phyloP scores from a whole-genome alignment of 37 sponge, comb jelly and placozoan species.

The Chondrilla cf. caribensis region DNA sequence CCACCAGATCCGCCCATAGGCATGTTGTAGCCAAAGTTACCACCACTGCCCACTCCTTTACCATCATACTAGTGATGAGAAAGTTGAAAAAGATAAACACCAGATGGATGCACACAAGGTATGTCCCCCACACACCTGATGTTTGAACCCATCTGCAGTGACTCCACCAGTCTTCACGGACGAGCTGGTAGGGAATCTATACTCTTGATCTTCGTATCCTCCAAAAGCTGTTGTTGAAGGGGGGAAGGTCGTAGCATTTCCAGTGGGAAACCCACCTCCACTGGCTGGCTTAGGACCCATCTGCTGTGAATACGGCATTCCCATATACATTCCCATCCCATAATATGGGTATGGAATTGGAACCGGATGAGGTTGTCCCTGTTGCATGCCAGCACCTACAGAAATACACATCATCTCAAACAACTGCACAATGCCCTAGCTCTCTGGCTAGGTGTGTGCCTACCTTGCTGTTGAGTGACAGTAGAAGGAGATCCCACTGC shows the following conservation, averaged over 20 bases:
- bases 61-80: too few relatives aligned
- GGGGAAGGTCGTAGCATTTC: neutral
- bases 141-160: neutral
- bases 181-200: neutral
- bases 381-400: constrained; percentile 13
- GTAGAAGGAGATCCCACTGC: constrained; percentile 13
- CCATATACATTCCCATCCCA: neutral
- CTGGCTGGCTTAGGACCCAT: constrained; percentile 20
- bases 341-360: neutral
- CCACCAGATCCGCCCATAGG: constrained; percentile 16
- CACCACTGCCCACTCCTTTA: too few relatives aligned
- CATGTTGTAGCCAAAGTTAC: neutral
- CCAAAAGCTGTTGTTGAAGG: neutral
- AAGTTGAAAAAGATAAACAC: too few relatives aligned
- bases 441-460: too few relatives aligned
- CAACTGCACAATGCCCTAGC: neutral
- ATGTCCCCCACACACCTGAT: too few relatives aligned
- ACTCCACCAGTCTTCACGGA: neutral
- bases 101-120: too few relatives aligned
- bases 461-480: neutral
- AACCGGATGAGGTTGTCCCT: constrained; percentile 18
- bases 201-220: neutral
- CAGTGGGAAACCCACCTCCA: constrained; percentile 1
- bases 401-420: neutral
- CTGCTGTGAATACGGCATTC: constrained; percentile 14